These are phyloP conservation scores for Catamblyrhynchus diadema DNA, from an alignment of 2,797 vertebrate species.

Conservation along the genomic window DNA sequence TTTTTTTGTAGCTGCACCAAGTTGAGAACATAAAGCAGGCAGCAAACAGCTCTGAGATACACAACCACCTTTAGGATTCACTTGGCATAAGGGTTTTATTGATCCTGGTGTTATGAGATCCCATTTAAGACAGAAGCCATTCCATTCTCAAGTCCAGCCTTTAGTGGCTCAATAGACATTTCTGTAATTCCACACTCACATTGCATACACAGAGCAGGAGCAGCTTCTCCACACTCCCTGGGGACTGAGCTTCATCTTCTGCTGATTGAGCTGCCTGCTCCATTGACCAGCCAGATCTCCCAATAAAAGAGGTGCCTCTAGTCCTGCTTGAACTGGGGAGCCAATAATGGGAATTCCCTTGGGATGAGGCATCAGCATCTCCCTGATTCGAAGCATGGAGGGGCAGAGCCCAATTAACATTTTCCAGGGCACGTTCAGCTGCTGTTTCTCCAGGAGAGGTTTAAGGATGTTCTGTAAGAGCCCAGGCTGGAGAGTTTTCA, in stretches of 20 bases:
- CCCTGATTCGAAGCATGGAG: rapidly evolving
- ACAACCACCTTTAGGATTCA: neutral
- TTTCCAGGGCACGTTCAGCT: neutral
- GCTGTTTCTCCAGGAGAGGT: neutral
- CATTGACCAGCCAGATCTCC: neutral
- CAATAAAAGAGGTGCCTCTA: neutral
- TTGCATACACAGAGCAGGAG: neutral
- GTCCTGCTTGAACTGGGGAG: neutral
- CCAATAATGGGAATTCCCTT: neutral
- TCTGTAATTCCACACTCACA: neutral
- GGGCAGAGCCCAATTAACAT: neutral
- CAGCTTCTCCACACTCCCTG: neutral
- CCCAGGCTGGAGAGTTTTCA: neutral
- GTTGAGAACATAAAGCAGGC: neutral
- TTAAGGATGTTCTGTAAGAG: neutral
- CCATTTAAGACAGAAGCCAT: neutral
- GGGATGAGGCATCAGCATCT: neutral
- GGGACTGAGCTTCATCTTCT: neutral
- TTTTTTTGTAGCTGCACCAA: neutral
- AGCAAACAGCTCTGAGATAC: neutral
- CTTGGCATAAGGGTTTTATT: neutral
- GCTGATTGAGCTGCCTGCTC: neutral
- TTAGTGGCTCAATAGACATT: neutral
- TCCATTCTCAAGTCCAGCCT: neutral
- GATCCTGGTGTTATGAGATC: neutral